phyloP scores from a whole-genome alignment of 2,113 vertebrate species.

The Ochotona curzoniae region DNA sequence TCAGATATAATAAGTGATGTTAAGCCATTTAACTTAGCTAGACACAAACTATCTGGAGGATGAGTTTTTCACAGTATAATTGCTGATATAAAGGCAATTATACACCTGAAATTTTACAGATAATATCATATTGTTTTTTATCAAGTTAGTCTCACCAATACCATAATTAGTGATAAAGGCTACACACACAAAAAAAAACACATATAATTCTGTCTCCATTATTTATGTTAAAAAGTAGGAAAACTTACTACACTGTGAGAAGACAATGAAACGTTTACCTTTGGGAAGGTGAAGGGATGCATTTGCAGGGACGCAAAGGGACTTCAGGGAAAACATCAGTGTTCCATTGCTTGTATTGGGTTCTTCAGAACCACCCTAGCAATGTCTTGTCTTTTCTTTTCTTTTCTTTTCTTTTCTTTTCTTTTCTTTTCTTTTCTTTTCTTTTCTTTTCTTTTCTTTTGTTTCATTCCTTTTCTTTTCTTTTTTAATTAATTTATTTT shows the following conservation, averaged over 20 bases:
- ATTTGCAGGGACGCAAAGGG: not conserved
- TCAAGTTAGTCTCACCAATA: not conserved
- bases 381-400: no score
- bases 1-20: not conserved
- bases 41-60: not conserved
- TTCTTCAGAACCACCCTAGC: no score
- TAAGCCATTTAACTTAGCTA: not conserved
- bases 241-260: not conserved
- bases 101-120: not conserved
- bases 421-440: no score
- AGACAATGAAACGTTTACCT: not conserved
- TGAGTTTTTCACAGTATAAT: not conserved
- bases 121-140: not conserved
- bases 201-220: not conserved
- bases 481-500: no score
- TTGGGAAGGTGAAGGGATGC: not conserved
- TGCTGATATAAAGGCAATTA: not conserved
- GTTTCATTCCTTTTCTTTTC: no score
- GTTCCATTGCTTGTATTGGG: not conserved
- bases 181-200: not conserved
- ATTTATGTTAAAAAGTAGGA: conserved; percentile 2
- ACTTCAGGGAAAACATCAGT: not conserved
- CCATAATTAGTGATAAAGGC: not conserved
- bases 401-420: no score
- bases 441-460: no score